A percentile compares a stretch with the other conserved stretches of the same genome.
Conservation (phyloP, 2,797 vertebrate species). For the Onychomys arenicola region DNA sequence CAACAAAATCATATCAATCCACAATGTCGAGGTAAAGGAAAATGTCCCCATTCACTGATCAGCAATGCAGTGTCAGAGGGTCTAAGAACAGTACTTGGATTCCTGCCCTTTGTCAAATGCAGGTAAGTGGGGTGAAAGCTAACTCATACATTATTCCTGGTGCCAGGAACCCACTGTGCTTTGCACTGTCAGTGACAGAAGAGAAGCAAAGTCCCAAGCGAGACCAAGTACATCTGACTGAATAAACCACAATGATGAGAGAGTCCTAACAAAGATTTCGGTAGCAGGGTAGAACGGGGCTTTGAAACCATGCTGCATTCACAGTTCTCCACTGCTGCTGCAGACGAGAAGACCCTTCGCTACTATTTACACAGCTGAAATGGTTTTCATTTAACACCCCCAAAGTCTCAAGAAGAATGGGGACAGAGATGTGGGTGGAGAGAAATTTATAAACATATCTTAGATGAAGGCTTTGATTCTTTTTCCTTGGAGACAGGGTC, state of each 20-base stretch:
- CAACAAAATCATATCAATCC: not conserved
- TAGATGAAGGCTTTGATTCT: not conserved
- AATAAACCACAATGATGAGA: not conserved
- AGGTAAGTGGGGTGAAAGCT: not conserved
- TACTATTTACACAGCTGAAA: slow-evolving; percentile 14
- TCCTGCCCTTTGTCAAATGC: not conserved
- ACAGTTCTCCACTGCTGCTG: not conserved
- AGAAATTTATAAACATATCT: not conserved
- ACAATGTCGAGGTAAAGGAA: not conserved
- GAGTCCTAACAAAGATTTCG: slow-evolving; percentile 30
- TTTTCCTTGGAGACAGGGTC: not conserved
- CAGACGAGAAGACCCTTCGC: not conserved
- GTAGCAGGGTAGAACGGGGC: not conserved
- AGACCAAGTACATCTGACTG: slow-evolving; percentile 16
- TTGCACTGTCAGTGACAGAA: slow-evolving; percentile 65
- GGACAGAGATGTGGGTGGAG: not conserved
- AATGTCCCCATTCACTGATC: not conserved
- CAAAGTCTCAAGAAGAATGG: not conserved
- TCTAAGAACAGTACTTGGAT: slow-evolving; percentile 43
- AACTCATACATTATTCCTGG: not conserved
- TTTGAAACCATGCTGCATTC: slow-evolving; percentile 14
- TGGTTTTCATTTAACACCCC: not conserved
- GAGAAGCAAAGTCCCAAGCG: slow-evolving; percentile 42
- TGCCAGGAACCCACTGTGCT: slow-evolving; percentile 28
- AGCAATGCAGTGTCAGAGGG: not conserved